phyloP scores from a whole-genome alignment of 1,140 invertebrate genomes.

The Anoplophora glabripennis region DNA sequence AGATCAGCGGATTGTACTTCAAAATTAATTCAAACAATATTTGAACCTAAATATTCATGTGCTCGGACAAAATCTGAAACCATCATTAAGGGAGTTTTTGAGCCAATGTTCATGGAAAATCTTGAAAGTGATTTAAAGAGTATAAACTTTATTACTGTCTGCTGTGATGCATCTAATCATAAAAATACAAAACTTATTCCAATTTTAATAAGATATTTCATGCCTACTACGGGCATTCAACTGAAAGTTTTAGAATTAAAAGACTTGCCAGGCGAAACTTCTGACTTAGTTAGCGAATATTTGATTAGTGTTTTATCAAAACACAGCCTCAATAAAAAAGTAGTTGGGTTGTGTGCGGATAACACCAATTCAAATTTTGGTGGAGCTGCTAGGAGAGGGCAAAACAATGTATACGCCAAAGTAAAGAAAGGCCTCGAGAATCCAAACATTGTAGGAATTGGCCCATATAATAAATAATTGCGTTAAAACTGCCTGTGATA shows the following conservation, averaged over 20 bases:
- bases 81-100: no score
- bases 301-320: constrained; percentile 20
- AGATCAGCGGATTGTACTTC: constrained; percentile 40
- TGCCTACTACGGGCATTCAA: constrained; percentile 36
- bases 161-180: constrained; percentile 37
- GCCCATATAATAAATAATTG: constrained; percentile 16
- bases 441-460: constrained; percentile 14
- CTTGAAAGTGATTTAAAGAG: constrained; percentile 36
- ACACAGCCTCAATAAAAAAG: constrained; percentile 24
- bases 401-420: background rate
- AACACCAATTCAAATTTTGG: constrained; percentile 29
- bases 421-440: no score
- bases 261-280: constrained; percentile 26
- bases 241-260: constrained; percentile 40
- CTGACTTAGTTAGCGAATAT: constrained; percentile 16
- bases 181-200: constrained; percentile 35
- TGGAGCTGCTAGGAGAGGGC: constrained; percentile 12
- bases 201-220: constrained; percentile 34
- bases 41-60: constrained; percentile 37
- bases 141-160: constrained; percentile 32
- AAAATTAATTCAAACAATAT: constrained; percentile 35
- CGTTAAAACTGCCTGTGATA: constrained; percentile 36
- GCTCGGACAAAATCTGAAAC: constrained; percentile 33
- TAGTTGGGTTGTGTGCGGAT: constrained; percentile 30
- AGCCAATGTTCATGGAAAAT: constrained; percentile 25